phyloP scores from a whole-genome alignment of 2,113 vertebrate species.

The Furnarius figulus region DNA sequence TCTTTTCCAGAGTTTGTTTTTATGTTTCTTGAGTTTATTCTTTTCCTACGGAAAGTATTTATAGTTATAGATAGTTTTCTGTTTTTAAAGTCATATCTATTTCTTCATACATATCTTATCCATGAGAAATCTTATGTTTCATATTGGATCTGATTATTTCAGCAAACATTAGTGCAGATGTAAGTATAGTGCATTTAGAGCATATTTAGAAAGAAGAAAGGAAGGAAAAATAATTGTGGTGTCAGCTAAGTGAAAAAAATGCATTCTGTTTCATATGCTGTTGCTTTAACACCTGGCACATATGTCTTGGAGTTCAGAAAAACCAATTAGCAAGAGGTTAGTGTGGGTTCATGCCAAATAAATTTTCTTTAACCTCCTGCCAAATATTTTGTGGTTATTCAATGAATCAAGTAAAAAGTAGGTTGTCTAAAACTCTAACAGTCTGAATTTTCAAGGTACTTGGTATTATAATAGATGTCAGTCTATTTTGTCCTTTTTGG shows the following conservation, averaged over 20 bases:
- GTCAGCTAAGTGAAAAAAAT: neutral
- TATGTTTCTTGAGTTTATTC: neutral
- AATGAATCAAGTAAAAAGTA: neutral
- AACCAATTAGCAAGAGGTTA: constrained; percentile 46
- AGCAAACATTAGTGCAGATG: neutral
- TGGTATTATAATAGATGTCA: neutral
- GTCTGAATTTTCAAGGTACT: neutral
- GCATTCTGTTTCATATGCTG: neutral
- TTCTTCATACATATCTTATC: neutral
- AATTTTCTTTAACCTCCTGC: constrained; percentile 24
- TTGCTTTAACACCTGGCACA: neutral
- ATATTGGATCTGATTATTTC: neutral
- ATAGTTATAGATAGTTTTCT: neutral
- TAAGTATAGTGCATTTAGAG: neutral
- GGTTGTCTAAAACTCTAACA: neutral
- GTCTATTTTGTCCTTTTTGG: neutral
- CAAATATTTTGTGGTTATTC: constrained; percentile 33
- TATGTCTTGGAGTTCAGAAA: neutral
- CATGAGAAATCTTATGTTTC: neutral
- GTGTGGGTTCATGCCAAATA: neutral
- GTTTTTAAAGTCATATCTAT: neutral
- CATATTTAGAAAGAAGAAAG: neutral
- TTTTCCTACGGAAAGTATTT: neutral
- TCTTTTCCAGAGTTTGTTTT: neutral
- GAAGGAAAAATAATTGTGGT: neutral